These are phyloP conservation scores for Drosophila subobscura DNA, from an alignment of 1,140 invertebrate species.

Conservation along the genomic window DNA sequence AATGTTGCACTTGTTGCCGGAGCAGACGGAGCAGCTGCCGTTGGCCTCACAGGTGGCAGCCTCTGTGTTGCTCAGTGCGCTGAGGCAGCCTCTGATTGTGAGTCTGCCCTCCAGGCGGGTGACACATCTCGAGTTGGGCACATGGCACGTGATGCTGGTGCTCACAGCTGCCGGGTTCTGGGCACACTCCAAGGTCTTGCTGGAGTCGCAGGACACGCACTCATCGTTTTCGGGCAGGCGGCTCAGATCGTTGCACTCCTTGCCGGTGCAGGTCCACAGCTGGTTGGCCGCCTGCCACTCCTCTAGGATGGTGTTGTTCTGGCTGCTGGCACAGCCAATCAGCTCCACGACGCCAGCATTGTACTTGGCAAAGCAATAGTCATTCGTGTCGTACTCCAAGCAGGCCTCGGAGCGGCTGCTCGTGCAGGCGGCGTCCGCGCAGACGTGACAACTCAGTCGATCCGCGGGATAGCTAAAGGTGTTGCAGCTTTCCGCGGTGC, in stretches of 20 bases:
- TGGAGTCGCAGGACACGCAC: constrained; percentile 71
- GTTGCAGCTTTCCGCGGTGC: constrained; percentile 51
- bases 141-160: constrained; percentile 36
- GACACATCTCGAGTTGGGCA: constrained; percentile 54
- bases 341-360: constrained; percentile 39
- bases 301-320: constrained; percentile 54
- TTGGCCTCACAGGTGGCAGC: constrained; percentile 44
- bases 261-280: constrained; percentile 51
- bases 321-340: constrained; percentile 67
- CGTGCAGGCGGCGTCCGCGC: constrained; percentile 34
- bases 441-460: constrained; percentile 66
- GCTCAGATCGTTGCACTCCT: constrained; percentile 57
- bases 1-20: constrained; percentile 61
- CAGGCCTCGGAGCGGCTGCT: constrained; percentile 49
- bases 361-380: constrained; percentile 77
- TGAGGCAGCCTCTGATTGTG: constrained; percentile 70
- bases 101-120: constrained; percentile 47
- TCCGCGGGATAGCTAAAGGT: constrained; percentile 63
- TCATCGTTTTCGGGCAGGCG: constrained; percentile 41
- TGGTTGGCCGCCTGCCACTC: constrained; percentile 53
- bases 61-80: constrained; percentile 33
- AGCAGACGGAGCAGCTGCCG: constrained; percentile 63
- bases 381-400: constrained; percentile 34
- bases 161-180: constrained; percentile 49
- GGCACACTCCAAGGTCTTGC: constrained; percentile 53